Evolutionary conservation across 2,113 vertebrate genomes (phyloP), one percentile per base, ranked within the genome.

Genomic region (Dipodomys spectabilis): DNA sequence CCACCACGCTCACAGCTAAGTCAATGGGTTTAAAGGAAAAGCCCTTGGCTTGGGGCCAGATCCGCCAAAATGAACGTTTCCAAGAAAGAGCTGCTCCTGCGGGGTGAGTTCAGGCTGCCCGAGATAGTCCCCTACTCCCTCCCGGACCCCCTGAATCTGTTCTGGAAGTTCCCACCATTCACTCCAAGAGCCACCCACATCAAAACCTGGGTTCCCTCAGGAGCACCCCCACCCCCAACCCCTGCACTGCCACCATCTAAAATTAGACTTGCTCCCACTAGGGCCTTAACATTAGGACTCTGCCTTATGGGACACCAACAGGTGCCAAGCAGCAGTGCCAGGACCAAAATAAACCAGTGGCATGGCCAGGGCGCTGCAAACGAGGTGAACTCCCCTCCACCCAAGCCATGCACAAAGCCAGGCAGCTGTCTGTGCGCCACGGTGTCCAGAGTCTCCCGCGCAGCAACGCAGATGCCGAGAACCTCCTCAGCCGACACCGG

Each of bases 281-380:
- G 15, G 19, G 0, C 35, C 65, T 90, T 72, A 81, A 77, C 95
- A 88, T 86, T 68, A 81, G 86, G 75, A 53, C 45, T 68, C 49
- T 6, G 22, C 88, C 9, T 93, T 39, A 44, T 88, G 39, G 77
- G 75, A 88, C 53, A 62, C 92, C 86, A 71, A 92, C 91, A 92
- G 88, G 95, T 92, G 95, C 79, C 0, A 0, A 78, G 85, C 88
- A 57, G 65, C 78, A 35, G 86, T 77, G 88, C 94, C 82, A 0
- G 6, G 88, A 90, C 71, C 15, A 65, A 88, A 94, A 94, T 91
- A 92, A 84, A 65, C 18, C 7, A 0, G 71, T 23, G 44, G 72
- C 82, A 3, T 57, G 53, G 53, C 53, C 44, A 8, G 8, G 0
- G 60, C 49, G 25, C 53, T 82, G 74, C 69, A 91, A 74, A 45